Percentiles rank a stretch among this genome's conserved stretches.
These are phyloP conservation scores for Ophion ellenae DNA, from an alignment of 2,888 invertebrate genomes.

Conservation along the genomic window DNA sequence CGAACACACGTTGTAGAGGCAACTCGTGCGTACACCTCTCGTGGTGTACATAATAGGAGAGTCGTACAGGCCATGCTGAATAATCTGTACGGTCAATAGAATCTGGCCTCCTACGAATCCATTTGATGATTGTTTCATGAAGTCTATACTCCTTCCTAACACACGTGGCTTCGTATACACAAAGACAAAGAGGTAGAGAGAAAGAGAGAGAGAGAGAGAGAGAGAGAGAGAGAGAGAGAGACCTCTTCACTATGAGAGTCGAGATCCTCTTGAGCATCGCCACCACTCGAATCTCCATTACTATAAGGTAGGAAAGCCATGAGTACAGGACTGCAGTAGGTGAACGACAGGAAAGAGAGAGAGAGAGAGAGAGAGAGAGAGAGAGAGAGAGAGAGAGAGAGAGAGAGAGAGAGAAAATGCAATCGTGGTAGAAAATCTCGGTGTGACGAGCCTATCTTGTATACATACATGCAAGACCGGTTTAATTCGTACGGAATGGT, in stretches of 20 bases:
- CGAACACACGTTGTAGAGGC: neutral
- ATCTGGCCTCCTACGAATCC: constrained; percentile 8
- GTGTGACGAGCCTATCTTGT: constrained; percentile 25
- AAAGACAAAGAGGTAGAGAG: neutral
- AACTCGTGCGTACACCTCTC: constrained; percentile 20
- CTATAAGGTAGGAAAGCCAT: neutral
- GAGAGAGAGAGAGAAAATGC: constrained; percentile 1
- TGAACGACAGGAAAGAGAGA: constrained; percentile 18
- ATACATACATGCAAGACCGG: constrained; percentile 24
- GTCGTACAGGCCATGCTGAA: constrained; percentile 29
- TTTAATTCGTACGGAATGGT: constrained; percentile 34
- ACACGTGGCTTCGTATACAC: neutral
- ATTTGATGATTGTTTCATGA: constrained; percentile 54
- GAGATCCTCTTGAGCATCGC: constrained; percentile 49
- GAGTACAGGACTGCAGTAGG: constrained; percentile 26
- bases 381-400: neutral
- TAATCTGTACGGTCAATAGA: constrained; percentile 44
- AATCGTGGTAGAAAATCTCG: constrained; percentile 38
- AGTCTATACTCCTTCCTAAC: constrained; percentile 1
- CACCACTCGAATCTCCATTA: constrained; percentile 54
- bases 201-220: constrained; percentile 15
- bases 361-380: constrained; percentile 14
- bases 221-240: constrained; percentile 20
- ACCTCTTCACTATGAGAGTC: constrained; percentile 37
- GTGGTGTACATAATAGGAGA: constrained; percentile 18